Conservation (phyloP, 1,140 invertebrate species). For the Drosophila burlai region DNA sequence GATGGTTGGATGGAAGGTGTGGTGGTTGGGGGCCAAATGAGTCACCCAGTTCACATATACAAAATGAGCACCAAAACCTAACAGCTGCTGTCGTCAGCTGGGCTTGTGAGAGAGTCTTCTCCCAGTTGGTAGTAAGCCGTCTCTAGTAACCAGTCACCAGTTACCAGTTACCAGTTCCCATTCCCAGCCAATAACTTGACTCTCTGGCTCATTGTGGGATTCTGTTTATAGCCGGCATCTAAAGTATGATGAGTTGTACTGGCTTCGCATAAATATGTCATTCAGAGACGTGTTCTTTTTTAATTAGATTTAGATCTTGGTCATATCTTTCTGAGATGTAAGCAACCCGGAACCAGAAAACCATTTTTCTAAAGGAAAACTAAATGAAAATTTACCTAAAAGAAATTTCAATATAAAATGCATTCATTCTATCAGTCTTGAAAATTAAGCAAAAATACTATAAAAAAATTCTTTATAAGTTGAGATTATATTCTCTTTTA, state of each 20-base stretch:
- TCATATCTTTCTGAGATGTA: background rate
- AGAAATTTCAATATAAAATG: background rate
- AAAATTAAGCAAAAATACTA: too few relatives aligned
- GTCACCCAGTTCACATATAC: conserved; percentile 45
- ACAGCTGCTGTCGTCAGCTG: conserved; percentile 68
- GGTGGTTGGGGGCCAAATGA: conserved; percentile 39
- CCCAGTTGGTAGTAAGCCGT: background rate
- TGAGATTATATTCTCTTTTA: too few relatives aligned
- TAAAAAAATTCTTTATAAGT: too few relatives aligned
- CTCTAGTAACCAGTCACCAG: conserved; percentile 10
- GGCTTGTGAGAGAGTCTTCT: conserved; percentile 27
- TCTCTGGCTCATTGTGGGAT: conserved; percentile 42
- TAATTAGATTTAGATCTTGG: background rate
- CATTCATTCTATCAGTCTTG: background rate
- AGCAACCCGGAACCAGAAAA: background rate
- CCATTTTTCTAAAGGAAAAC: background rate
- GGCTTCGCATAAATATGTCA: background rate
- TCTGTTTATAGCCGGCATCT: conserved; percentile 34
- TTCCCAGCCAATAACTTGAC: conserved; percentile 35
- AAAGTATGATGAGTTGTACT: conserved; percentile 1
- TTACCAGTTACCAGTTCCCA: conserved; percentile 27
- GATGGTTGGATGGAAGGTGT: background rate
- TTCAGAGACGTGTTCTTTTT: background rate
- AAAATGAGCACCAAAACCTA: conserved; percentile 1
- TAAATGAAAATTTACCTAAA: background rate